A percentile compares a stretch with the other conserved stretches of the same genome.
Evolutionary conservation across 2,797 vertebrate genomes (phyloP).

Genomic region (Notolepis coatsorum): DNA sequence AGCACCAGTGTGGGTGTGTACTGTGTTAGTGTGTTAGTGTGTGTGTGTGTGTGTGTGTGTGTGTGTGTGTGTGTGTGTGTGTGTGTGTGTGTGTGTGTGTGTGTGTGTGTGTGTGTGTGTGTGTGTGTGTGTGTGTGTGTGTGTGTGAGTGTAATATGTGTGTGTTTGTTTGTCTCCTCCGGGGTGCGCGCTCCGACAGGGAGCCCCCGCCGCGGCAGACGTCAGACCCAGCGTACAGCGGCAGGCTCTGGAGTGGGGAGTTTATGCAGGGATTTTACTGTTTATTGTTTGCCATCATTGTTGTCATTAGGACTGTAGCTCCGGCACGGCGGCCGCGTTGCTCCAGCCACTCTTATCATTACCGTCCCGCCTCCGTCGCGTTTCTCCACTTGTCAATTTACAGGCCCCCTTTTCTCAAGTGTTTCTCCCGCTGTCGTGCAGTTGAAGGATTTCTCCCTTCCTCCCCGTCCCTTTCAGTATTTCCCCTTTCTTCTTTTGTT

Average conservation of each 20-base stretch:
- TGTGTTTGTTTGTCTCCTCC: conserved; percentile 11
- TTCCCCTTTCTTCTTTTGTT: conserved; percentile 57
- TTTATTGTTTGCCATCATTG: conserved; percentile 71
- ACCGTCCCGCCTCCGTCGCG: conserved; percentile 27
- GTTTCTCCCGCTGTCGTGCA: conserved; percentile 59
- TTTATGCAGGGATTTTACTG: conserved; percentile 45
- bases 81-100: conserved; percentile 18
- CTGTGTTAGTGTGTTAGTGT: conserved; percentile 11
- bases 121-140: conserved; percentile 14
- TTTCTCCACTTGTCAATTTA: conserved; percentile 70
- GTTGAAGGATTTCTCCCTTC: conserved; percentile 52
- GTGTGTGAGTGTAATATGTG: too few relatives aligned
- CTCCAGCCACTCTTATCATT: conserved; percentile 61
- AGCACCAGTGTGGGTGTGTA: too few relatives aligned
- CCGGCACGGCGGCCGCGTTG: conserved; percentile 36
- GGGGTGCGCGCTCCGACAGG: neutral
- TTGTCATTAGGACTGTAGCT: conserved; percentile 54
- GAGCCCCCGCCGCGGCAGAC: conserved; percentile 3
- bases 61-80: conserved; percentile 32
- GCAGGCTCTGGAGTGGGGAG: conserved; percentile 12
- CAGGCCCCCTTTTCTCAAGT: conserved; percentile 52
- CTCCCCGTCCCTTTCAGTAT: conserved; percentile 29
- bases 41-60: conserved; percentile 9
- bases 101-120: conserved; percentile 25
- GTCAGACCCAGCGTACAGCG: conserved; percentile 5